Conservation (phyloP, 2,888 invertebrate genomes). For the Zootermopsis nevadensis region DNA sequence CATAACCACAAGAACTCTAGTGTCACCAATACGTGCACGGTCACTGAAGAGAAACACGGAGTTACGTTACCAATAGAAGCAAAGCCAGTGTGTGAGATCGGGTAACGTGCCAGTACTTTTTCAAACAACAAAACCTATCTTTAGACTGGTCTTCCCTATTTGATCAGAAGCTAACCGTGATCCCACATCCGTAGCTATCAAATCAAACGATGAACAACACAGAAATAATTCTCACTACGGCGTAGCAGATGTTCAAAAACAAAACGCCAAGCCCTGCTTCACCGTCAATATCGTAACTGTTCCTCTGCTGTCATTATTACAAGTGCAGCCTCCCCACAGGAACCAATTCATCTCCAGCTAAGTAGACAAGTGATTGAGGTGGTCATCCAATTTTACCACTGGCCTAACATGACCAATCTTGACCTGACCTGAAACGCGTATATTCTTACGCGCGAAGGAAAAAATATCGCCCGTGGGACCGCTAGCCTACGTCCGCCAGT, state of each 20-base stretch:
- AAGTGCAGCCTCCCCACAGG: neutral
- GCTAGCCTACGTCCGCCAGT: neutral
- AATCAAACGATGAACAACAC: too few species aligned
- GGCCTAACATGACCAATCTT: constrained; percentile 30
- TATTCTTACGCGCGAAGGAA: constrained; percentile 3
- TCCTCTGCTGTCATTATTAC: neutral
- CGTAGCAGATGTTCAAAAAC: neutral
- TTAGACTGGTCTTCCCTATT: too few species aligned
- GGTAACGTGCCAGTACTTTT: too few species aligned
- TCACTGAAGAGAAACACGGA: too few species aligned
- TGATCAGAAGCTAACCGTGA: too few species aligned
- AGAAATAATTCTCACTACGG: neutral
- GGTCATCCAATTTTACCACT: constrained; percentile 33
- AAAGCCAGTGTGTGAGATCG: too few species aligned
- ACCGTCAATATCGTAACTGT: neutral
- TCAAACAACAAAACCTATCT: too few species aligned
- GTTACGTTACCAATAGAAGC: too few species aligned
- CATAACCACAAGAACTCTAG: too few species aligned
- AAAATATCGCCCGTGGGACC: constrained; percentile 19
- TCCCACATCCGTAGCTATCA: too few species aligned
- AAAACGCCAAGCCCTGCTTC: neutral
- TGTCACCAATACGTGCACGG: too few species aligned
- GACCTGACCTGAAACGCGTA: neutral
- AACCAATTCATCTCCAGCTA: constrained; percentile 4
- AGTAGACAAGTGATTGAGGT: constrained; percentile 34